Percentiles rank a stretch among this genome's conserved stretches.
Conservation (phyloP, 1,140 invertebrate species). For the Copidosoma floridanum region DNA sequence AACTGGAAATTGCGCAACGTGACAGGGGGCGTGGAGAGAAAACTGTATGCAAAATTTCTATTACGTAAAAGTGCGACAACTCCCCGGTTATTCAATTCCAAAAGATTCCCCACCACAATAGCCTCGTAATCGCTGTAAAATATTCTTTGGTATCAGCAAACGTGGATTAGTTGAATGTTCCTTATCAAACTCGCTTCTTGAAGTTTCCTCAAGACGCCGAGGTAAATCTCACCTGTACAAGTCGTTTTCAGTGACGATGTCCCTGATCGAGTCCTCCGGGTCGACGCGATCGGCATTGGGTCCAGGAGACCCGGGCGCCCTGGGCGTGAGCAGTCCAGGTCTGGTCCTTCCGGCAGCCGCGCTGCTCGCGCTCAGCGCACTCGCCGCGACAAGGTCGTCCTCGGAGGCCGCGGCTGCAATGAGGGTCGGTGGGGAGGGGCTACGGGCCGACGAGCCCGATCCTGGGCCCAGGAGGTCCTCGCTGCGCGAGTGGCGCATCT, state of each 20-base stretch:
- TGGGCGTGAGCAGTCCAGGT: background rate
- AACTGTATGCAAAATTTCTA: too few relatives aligned
- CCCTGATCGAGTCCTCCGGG: constrained; percentile 65
- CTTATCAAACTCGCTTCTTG: too few relatives aligned
- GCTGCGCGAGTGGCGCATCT: constrained; percentile 51
- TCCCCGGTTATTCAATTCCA: too few relatives aligned
- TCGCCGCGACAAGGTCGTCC: constrained; percentile 52
- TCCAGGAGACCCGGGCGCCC: constrained; percentile 29
- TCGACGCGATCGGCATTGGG: constrained; percentile 56
- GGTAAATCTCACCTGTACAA: constrained; percentile 62
- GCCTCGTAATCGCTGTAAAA: too few relatives aligned
- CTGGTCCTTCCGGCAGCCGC: background rate
- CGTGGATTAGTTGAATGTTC: background rate
- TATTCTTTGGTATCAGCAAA: too few relatives aligned
- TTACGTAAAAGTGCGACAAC: too few relatives aligned
- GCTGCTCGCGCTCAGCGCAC: constrained; percentile 40
- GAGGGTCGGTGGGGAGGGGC: constrained; percentile 41
- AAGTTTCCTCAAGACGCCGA: too few relatives aligned
- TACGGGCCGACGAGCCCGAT: constrained; percentile 33
- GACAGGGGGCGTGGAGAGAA: too few relatives aligned
- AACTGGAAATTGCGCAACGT: too few relatives aligned
- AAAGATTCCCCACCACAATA: too few relatives aligned
- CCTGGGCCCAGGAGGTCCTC: constrained; percentile 45
- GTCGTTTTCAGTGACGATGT: constrained; percentile 66
- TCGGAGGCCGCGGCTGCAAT: constrained; percentile 45